Evolutionary conservation across 2,797 vertebrate genomes (phyloP).

Genomic region (Acestrorhynchus altus): DNA sequence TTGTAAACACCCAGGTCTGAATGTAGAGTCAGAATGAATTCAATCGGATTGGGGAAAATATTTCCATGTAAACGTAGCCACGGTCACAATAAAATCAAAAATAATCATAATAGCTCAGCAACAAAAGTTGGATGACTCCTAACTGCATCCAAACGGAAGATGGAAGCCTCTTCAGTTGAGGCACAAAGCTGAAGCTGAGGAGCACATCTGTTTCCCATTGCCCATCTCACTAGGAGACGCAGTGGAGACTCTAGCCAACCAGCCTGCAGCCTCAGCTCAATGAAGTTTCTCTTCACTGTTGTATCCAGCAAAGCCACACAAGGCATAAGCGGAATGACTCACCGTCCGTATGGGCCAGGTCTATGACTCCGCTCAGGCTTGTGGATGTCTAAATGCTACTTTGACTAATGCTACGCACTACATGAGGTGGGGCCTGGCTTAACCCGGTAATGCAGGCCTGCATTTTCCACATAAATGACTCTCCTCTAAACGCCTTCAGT

Average conservation of each 20-base stretch:
- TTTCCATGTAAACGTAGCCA: no score
- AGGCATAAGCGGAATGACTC: slow-evolving; percentile 14
- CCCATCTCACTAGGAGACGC: slow-evolving; percentile 52
- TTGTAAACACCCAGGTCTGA: no score
- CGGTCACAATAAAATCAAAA: neutral
- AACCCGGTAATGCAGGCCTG: slow-evolving; percentile 25
- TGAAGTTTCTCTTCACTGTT: slow-evolving; percentile 16
- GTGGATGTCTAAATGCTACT: slow-evolving; percentile 4
- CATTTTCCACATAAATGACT: slow-evolving; percentile 45
- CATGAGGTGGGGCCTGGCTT: neutral
- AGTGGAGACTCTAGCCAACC: slow-evolving; percentile 53
- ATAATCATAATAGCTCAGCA: slow-evolving; percentile 10
- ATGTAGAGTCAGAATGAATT: no score
- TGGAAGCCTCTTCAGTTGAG: slow-evolving; percentile 34
- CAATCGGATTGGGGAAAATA: no score
- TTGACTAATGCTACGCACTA: neutral
- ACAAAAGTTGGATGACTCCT: slow-evolving; percentile 14
- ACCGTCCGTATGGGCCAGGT: neutral
- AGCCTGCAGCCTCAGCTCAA: slow-evolving; percentile 18
- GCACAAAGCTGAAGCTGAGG: slow-evolving; percentile 35
- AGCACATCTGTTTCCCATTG: slow-evolving; percentile 61
- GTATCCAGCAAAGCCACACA: slow-evolving; percentile 5
- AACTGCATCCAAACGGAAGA: slow-evolving; percentile 39
- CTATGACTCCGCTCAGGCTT: neutral
- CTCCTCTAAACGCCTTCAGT: slow-evolving; percentile 8